Conservation (phyloP, 2,113 vertebrate genomes). For the Melanocharis versteri region DNA sequence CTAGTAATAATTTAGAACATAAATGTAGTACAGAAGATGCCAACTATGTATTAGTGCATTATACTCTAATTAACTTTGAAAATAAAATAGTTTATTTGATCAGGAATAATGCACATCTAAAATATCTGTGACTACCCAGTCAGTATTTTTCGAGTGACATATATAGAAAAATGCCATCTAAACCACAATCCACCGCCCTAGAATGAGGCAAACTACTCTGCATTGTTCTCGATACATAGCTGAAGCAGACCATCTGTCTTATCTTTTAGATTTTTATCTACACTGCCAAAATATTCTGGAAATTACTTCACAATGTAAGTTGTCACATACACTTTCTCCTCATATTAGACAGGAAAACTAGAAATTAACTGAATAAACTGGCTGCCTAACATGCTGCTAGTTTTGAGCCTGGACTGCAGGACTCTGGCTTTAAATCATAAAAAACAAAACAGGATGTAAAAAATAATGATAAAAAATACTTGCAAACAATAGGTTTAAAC, state of each 20-base stretch:
- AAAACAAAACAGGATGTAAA: neutral
- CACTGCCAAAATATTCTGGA: neutral
- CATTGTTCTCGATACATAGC: neutral
- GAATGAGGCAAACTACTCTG: neutral
- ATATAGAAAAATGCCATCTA: neutral
- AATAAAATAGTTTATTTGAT: neutral
- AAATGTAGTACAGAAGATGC: neutral
- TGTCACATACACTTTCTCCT: neutral
- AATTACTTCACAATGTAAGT: neutral
- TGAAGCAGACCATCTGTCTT: neutral
- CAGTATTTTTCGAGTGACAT: neutral
- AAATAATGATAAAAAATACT: neutral
- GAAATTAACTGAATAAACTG: neutral
- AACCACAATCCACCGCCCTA: neutral
- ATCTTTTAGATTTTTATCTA: neutral
- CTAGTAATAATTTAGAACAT: neutral
- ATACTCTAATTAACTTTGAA: neutral
- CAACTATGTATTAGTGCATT: neutral
- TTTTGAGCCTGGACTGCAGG: neutral
- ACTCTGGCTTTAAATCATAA: neutral
- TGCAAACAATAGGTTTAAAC: neutral
- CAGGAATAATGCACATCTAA: neutral
- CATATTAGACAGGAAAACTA: neutral
- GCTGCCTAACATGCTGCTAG: neutral
- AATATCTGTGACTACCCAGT: neutral